These are phyloP conservation scores for Automeris io DNA, from an alignment of 2,888 invertebrate species.

Conservation along the genomic window DNA sequence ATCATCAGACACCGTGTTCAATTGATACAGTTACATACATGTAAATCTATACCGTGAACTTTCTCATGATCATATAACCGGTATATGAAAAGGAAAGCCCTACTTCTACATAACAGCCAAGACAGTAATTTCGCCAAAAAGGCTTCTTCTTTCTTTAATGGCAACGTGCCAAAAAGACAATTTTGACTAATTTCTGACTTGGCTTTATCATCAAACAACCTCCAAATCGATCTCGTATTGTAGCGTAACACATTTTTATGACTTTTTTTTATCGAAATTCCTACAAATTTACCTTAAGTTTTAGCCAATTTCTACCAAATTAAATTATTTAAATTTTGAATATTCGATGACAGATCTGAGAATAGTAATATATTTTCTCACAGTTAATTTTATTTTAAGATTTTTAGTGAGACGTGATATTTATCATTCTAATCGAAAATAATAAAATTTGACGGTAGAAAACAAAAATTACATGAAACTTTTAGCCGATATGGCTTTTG, in stretches of 20 bases:
- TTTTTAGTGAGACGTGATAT: conserved; percentile 26
- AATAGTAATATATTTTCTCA: conserved; percentile 38
- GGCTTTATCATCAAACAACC: conserved; percentile 8
- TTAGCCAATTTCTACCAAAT: conserved; percentile 62
- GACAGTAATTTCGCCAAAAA: conserved; percentile 21
- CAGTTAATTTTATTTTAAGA: conserved; percentile 30
- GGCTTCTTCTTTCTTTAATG: too few relatives aligned
- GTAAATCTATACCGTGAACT: conserved; percentile 23
- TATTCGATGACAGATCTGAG: conserved; percentile 48
- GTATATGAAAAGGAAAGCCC: conserved; percentile 61
- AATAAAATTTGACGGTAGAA: too few relatives aligned
- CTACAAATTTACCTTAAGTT: conserved; percentile 44
- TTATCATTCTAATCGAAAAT: conserved; percentile 1
- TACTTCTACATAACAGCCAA: conserved; percentile 27
- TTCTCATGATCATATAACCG: conserved; percentile 54
- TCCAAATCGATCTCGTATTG: conserved; percentile 41
- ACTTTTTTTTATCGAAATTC: conserved; percentile 30
- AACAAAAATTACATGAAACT: too few relatives aligned
- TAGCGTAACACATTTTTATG: conserved; percentile 41
- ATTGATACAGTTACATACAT: conserved; percentile 32
- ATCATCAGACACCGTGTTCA: conserved; percentile 54
- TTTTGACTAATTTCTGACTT: neutral
- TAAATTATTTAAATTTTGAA: conserved; percentile 45
- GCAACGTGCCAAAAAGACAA: too few relatives aligned
- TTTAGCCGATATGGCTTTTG: too few relatives aligned